Evolutionary conservation across 2,797 vertebrate species (phyloP).

Genomic region (Bufotes viridis): DNA sequence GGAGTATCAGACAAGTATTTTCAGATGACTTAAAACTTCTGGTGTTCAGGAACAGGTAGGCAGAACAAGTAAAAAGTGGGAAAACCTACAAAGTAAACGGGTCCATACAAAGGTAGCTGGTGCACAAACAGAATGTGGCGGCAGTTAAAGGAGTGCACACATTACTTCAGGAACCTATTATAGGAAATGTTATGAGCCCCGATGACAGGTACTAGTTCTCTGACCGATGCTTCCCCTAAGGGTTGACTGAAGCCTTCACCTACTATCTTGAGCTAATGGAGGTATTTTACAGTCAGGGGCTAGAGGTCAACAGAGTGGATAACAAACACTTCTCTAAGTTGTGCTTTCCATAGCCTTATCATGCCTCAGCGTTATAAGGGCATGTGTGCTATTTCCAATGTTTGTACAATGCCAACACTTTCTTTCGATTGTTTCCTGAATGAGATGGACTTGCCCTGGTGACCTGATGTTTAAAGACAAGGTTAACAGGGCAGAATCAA

Average conservation of each 20-base stretch:
- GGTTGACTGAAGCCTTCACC: constrained; percentile 85
- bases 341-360: constrained; percentile 79
- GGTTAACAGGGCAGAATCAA: constrained; percentile 3
- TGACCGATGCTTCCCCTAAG: constrained; percentile 67
- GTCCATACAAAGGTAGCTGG: neutral
- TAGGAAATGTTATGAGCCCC: constrained; percentile 66
- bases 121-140: neutral
- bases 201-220: constrained; percentile 74
- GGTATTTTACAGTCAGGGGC: constrained; percentile 69
- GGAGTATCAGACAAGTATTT: neutral
- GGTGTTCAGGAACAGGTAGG: neutral
- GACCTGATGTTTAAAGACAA: constrained; percentile 67
- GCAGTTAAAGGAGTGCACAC: neutral
- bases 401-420: constrained; percentile 89
- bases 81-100: neutral
- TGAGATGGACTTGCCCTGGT: constrained; percentile 83
- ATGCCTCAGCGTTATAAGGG: constrained; percentile 76
- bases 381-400: constrained; percentile 78
- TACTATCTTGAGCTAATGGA: constrained; percentile 72
- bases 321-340: constrained; percentile 67
- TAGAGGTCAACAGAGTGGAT: constrained; percentile 73
- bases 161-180: constrained; percentile 15
- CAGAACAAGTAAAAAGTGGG: neutral
- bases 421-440: constrained; percentile 84
- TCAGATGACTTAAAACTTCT: neutral